These are phyloP conservation scores for Rhopalosiphum nymphaeae DNA, from an alignment of 2,888 invertebrate genomes.

Conservation along the genomic window DNA sequence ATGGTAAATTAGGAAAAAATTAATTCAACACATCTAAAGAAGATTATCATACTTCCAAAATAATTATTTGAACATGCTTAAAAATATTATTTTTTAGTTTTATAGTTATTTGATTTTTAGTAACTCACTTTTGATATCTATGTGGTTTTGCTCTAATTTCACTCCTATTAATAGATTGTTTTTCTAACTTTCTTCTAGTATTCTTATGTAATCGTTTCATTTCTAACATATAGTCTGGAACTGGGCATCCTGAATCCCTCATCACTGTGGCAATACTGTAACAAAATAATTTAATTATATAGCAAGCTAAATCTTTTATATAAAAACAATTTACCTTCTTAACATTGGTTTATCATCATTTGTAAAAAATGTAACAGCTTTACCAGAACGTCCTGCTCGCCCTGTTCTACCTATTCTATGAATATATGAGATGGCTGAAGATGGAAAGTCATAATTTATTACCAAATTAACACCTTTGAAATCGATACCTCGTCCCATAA, in stretches of 20 bases:
- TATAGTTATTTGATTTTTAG: slow-evolving; percentile 70
- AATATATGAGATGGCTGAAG: slow-evolving; percentile 88
- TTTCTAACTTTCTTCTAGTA: slow-evolving; percentile 74
- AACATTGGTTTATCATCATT: slow-evolving; percentile 88
- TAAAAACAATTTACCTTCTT: slow-evolving; percentile 70
- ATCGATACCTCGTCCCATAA: slow-evolving; percentile 97
- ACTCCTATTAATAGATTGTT: slow-evolving; percentile 77
- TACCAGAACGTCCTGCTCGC: slow-evolving; percentile 89
- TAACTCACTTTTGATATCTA: slow-evolving; percentile 74
- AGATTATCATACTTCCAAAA: not conserved
- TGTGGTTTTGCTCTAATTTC: slow-evolving; percentile 73
- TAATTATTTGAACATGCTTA: not conserved
- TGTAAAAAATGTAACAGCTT: slow-evolving; percentile 95
- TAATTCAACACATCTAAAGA: not conserved
- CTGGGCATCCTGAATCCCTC: slow-evolving; percentile 90
- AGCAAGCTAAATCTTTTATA: not conserved
- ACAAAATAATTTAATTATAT: slow-evolving; percentile 41
- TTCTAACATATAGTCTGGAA: slow-evolving; percentile 90
- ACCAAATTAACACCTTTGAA: slow-evolving; percentile 97
- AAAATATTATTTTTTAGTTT: slow-evolving; percentile 69
- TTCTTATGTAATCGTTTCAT: slow-evolving; percentile 79
- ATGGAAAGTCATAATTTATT: slow-evolving; percentile 97
- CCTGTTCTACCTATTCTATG: slow-evolving; percentile 93
- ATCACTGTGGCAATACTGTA: slow-evolving; percentile 90
- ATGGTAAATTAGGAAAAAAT: not conserved